Evolutionary conservation across 2,113 vertebrate species (phyloP), one percentile per base, ranked within the genome.

Genomic region (Nannobrachium achirus): DNA sequence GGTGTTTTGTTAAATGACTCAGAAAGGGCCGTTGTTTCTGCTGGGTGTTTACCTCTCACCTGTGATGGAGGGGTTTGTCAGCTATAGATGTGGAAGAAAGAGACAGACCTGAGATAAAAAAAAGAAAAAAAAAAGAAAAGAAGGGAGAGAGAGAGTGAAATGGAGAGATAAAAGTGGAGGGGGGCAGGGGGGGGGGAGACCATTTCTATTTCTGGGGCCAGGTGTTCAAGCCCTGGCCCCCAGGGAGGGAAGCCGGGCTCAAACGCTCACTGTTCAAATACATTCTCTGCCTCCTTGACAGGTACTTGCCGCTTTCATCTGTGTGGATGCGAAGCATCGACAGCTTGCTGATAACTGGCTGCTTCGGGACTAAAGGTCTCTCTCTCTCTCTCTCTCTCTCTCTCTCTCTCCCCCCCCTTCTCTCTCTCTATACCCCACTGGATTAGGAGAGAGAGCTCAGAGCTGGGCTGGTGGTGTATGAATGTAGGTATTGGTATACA

Each of bases 31-130:
- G 68, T 48, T 19, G 64, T 71, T 66, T 57, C 42, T 10, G 63
- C 72, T 45, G 15, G 78, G 84, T 85, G 85, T 86, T 84, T 76
- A 88, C 6, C 85, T 82, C 74, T 75, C 58, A 33, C 39, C 40
- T 40, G 75, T 57, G 71, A 76, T 67, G 44, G 64, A 80, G 64
- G 58, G 71, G 3, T 76, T 71, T 79, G 80, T 73, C 73, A 71
- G 79, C 60, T 8, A 33, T 33, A 8, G 65, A 53, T 44, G 52
- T 53, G 64, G 7, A 15, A 67, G 66, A 39, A 46, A 67, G 64
- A 73, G 44, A 10, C 49, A 33, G 25, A 33, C 25, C 3, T 5
- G 25, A 33, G 25, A 63, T 80, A 57, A 66, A 61, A 45, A 62
- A 63, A 53, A 60, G 57, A 60, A 80, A 78, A 75, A 10, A 53